Evolutionary conservation across 2,888 invertebrate species (phyloP).

Genomic region (Dexiosoma caninum): DNA sequence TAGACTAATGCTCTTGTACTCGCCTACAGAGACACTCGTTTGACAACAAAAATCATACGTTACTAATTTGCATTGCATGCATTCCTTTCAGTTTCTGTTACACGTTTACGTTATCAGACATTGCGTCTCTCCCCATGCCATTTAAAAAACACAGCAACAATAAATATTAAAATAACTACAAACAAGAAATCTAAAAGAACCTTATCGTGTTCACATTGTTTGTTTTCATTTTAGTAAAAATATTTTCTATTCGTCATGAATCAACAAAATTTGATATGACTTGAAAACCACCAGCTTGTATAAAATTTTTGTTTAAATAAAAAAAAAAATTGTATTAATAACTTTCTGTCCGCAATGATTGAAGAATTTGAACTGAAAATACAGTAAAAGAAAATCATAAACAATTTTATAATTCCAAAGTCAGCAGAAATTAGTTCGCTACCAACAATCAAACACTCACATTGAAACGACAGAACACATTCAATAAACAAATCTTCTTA

Average conservation of each 20-base stretch:
- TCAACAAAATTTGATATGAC: slow-evolving; percentile 12
- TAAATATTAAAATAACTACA: neutral
- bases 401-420: slow-evolving; percentile 1
- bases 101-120: slow-evolving; percentile 34
- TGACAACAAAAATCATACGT: no score
- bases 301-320: slow-evolving; percentile 11
- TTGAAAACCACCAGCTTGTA: neutral
- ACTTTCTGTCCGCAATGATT: slow-evolving; percentile 17
- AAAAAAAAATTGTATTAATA: slow-evolving; percentile 7
- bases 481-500: neutral
- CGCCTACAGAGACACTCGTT: no score
- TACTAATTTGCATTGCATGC: no score
- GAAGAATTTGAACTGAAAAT: neutral
- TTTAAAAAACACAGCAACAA: slow-evolving; percentile 34
- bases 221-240: slow-evolving; percentile 18
- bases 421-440: neutral
- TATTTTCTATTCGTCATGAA: slow-evolving; percentile 32
- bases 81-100: slow-evolving; percentile 1
- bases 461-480: neutral
- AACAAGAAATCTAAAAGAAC: slow-evolving; percentile 37
- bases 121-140: slow-evolving; percentile 54
- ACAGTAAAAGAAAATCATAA: neutral
- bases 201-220: slow-evolving; percentile 50
- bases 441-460: neutral
- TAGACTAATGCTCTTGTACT: no score